Evolutionary conservation across 2,797 vertebrate species (phyloP), one percentile per base, ranked within the genome.

Genomic region (Chanos chanos): DNA sequence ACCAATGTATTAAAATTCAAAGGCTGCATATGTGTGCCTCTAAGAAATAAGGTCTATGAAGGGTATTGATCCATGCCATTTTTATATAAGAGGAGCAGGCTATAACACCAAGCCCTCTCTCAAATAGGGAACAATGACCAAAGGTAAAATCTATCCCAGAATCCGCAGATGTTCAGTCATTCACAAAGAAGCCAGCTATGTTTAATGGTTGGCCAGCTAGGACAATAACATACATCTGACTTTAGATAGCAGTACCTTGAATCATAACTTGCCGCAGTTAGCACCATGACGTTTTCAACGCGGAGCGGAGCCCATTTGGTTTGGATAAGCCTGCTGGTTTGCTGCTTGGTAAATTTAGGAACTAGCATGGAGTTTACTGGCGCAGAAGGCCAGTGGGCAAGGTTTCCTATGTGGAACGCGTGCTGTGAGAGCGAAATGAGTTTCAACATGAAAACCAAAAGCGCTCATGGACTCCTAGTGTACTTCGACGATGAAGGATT

Each of bases 341-440:
- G 92, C 77, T 93, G 92, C 84, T 90, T 92, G 85, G 89, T 92
- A 0, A 91, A 94, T 79, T 84, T 92, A 72, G 92, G 92, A 71
- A 89, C 87, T 0, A 88, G 92, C 69, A 85, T 99, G 81, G 96
- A 99, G 85, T 98, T 97, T 76, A 94, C 94, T 0, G 96, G 95
- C 0, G 92, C 95, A 0, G 94, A 95, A 81, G 95, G 94, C 75
- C 96, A 99, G 74, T 98, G 96, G 96, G 96, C 95, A 15, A 91
- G 96, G 67, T 99, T 99, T 79, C 96, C 96, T 0, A 96, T 98
- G 87, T 99, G 96, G 96, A 99, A 99, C 22, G 96, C 96, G 34
- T 99, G 96, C 87, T 99, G 96, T 0, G 95, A 98, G 79, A 99
- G 96, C 0, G 95, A 98, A 79, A 93, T 99, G 91, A 98, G 94